Evolutionary conservation across 1,140 invertebrate species (phyloP).

Genomic region (Thalassaphorura encarpata): DNA sequence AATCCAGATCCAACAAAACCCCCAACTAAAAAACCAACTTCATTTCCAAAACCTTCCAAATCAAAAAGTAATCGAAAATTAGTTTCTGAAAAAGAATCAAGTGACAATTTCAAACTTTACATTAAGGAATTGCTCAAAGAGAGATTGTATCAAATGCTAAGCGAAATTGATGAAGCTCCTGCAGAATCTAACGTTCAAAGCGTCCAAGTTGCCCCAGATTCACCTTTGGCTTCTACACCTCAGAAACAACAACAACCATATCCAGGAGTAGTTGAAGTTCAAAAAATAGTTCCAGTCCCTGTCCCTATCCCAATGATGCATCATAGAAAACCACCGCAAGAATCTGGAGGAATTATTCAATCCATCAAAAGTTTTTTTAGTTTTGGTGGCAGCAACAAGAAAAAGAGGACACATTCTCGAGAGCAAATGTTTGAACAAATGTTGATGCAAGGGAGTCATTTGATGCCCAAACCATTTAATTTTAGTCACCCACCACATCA

Average conservation of each 20-base stretch:
- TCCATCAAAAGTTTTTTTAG: neutral
- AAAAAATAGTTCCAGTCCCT: constrained; percentile 6
- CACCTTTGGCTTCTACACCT: neutral
- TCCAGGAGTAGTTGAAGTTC: neutral
- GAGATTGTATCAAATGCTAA: constrained; percentile 12
- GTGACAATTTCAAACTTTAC: constrained; percentile 5
- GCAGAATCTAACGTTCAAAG: neutral
- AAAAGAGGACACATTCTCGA: too few species aligned
- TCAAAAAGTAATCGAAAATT: neutral
- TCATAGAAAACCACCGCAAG: neutral
- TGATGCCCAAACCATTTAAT: too few species aligned
- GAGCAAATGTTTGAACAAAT: too few species aligned
- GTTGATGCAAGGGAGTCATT: too few species aligned
- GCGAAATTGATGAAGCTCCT: constrained; percentile 3
- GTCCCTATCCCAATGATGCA: neutral
- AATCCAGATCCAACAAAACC: neutral
- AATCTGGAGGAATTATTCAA: neutral
- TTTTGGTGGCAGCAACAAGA: constrained; percentile 1
- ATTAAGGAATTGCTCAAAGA: constrained; percentile 24
- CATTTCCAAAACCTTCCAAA: neutral
- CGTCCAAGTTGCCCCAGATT: neutral
- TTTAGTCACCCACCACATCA: too few species aligned
- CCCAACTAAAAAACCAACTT: neutral
- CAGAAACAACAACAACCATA: neutral
- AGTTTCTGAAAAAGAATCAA: neutral